phyloP scores from a whole-genome alignment of 2,888 invertebrate genomes.

The Mesoligia furuncula region DNA sequence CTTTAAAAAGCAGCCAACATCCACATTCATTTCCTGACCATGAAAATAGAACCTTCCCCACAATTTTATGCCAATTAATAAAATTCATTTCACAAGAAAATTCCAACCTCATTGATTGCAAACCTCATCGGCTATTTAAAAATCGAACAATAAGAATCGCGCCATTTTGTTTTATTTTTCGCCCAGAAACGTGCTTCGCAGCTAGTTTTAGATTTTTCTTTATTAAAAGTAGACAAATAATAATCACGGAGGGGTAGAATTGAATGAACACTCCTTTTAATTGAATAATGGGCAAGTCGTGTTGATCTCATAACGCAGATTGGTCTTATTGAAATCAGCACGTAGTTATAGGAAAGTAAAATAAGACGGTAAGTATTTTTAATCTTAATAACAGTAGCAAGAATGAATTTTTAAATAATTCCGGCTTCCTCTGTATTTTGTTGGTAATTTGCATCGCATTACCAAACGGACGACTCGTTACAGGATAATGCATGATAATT shows the following conservation, averaged over 20 bases:
- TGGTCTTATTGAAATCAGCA: conserved; percentile 9
- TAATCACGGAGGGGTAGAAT: conserved; percentile 13
- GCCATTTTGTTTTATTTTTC: conserved; percentile 46
- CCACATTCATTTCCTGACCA: not conserved
- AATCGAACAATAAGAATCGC: conserved; percentile 48
- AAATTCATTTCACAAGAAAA: conserved; percentile 7
- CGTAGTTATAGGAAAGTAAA: not conserved
- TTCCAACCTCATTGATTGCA: conserved; percentile 39
- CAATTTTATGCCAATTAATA: conserved; percentile 4
- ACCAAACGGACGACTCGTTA: conserved; percentile 51
- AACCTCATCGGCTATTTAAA: conserved; percentile 47
- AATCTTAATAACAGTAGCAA: conserved; percentile 1
- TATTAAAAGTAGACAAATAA: conserved; percentile 40
- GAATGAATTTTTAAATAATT: conserved; percentile 34
- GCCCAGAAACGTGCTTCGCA: conserved; percentile 52
- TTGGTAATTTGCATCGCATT: conserved; percentile 73
- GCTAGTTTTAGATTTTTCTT: conserved; percentile 35
- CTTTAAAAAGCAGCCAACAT: not conserved
- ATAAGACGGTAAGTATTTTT: not conserved
- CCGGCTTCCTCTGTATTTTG: conserved; percentile 45
- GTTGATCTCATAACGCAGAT: conserved; percentile 1
- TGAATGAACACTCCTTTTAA: conserved; percentile 23
- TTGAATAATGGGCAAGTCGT: conserved; percentile 16
- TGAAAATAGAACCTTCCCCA: not conserved
- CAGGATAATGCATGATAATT: conserved; percentile 80